Conservation (phyloP, 2,888 invertebrate species). For the Trileptium ribeirensis region DNA sequence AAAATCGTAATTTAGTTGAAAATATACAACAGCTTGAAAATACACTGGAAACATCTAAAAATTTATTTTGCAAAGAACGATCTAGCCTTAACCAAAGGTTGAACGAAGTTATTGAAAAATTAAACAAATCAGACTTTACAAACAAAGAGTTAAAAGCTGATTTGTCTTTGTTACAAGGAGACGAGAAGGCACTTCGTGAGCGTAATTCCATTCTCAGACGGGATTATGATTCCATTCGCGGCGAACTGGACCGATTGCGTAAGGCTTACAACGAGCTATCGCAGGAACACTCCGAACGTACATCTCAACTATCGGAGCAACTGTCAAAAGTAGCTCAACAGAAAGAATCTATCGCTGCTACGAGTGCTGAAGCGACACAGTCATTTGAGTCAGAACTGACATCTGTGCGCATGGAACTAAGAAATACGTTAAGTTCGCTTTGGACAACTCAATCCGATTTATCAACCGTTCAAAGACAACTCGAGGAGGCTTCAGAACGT, state of each 20-base stretch:
- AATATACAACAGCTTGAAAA: no score
- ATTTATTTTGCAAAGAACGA: no score
- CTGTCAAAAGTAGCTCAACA: background rate
- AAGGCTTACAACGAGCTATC: background rate
- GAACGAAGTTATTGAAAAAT: no score
- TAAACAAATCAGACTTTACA: no score
- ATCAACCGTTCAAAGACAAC: background rate
- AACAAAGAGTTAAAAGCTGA: no score
- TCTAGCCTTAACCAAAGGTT: no score
- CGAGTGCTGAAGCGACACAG: background rate
- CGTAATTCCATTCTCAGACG: background rate
- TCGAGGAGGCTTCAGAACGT: background rate
- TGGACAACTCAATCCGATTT: background rate
- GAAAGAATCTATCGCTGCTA: background rate
- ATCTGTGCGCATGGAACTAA: background rate
- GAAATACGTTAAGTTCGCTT: background rate
- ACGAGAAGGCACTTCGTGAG: background rate
- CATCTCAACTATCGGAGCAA: background rate
- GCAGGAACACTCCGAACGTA: background rate
- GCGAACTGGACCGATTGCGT: background rate
- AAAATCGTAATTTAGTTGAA: no score
- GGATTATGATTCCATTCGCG: no score
- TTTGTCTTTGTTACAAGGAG: background rate
- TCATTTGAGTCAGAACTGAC: background rate
- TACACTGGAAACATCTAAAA: no score